These are phyloP conservation scores for Dinomys branickii DNA, from an alignment of 2,113 vertebrate species.

Conservation along the genomic window DNA sequence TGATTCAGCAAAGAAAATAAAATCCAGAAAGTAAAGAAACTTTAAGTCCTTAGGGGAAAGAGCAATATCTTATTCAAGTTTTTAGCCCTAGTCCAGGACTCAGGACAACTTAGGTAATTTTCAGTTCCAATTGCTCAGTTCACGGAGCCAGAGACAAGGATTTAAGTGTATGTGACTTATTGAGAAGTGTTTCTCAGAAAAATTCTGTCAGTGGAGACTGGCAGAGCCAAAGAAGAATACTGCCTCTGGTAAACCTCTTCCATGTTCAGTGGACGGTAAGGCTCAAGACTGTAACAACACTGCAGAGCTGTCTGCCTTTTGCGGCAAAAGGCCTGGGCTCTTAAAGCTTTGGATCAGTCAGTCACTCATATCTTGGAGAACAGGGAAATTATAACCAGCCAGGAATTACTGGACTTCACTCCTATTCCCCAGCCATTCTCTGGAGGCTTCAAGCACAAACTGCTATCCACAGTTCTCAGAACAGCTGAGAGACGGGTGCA, in stretches of 20 bases:
- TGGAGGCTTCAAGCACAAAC: neutral
- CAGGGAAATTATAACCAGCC: neutral
- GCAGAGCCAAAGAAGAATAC: neutral
- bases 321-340: neutral
- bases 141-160: neutral
- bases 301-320: neutral
- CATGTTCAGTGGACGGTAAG: neutral
- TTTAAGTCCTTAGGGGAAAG: neutral
- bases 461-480: neutral
- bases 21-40: neutral
- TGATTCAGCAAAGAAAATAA: too few species aligned
- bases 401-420: neutral
- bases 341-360: neutral
- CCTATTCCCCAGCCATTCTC: neutral
- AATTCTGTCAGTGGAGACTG: neutral
- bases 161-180: neutral
- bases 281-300: neutral
- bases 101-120: neutral
- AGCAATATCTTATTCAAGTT: neutral
- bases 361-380: neutral
- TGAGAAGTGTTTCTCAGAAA: neutral
- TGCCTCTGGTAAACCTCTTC: neutral
- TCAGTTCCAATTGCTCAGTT: neutral
- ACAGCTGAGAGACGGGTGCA: neutral
- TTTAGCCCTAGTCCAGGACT: neutral